Evolutionary conservation across 2,888 invertebrate genomes (phyloP).

Genomic region (Choreutis nemorana): DNA sequence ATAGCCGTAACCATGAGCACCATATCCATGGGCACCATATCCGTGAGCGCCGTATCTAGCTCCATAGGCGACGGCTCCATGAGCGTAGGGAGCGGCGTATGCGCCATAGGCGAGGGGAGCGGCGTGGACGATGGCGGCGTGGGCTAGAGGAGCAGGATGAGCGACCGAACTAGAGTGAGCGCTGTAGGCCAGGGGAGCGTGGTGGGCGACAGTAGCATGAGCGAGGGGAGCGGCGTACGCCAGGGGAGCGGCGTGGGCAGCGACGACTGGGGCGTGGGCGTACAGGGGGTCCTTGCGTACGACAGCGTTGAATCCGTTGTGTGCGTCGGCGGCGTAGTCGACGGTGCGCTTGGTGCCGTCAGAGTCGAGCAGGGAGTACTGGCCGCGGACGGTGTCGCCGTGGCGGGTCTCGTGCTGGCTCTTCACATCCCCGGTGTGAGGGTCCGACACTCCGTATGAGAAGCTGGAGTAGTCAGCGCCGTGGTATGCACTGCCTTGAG

Average conservation of each 20-base stretch:
- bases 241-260: conserved; percentile 10
- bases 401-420: conserved; percentile 37
- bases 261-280: conserved; percentile 20
- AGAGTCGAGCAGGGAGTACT: conserved; percentile 56
- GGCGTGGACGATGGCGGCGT: conserved; percentile 8
- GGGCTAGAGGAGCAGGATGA: conserved; percentile 9
- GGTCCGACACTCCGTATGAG: conserved; percentile 43
- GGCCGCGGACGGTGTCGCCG: conserved; percentile 50
- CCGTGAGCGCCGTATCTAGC: conserved; percentile 9
- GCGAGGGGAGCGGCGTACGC: conserved; percentile 11
- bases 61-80: conserved; percentile 7
- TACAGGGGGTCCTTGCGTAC: conserved; percentile 50
- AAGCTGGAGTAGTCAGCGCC: conserved; percentile 23
- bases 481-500: conserved; percentile 16
- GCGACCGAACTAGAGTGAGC: conserved; percentile 8
- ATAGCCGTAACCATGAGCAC: conserved; percentile 7
- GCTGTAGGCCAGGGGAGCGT: conserved; percentile 12
- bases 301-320: conserved; percentile 60
- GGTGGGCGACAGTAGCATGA: conserved; percentile 9
- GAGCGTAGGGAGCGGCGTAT: conserved; percentile 8
- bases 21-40: conserved; percentile 9
- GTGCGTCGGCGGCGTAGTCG: conserved; percentile 58
- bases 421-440: conserved; percentile 43
- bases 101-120: conserved; percentile 9
- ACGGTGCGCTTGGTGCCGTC: conserved; percentile 61